Percentiles rank a stretch among this genome's conserved stretches.
Conservation (phyloP, 37 sponge, comb jelly and placozoan species). For the Beroe forskalii region DNA sequence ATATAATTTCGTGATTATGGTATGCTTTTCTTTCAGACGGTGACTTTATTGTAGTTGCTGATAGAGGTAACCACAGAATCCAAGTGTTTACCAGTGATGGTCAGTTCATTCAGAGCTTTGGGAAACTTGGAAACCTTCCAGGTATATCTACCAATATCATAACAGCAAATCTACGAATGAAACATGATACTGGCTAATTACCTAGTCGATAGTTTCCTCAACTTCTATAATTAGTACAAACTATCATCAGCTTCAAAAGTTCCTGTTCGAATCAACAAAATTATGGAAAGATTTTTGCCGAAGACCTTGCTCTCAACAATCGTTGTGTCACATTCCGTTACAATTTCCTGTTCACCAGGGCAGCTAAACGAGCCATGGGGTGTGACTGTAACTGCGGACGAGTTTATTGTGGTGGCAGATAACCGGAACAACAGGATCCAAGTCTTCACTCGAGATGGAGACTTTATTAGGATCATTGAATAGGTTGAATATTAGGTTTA, state of each 20-base stretch:
- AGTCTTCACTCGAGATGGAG: conserved; percentile 49
- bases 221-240: too few species aligned
- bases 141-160: too few species aligned
- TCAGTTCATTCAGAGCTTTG: conserved; percentile 8
- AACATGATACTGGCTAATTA: too few species aligned
- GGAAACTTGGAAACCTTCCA: background rate
- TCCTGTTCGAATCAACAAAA: too few species aligned
- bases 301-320: too few species aligned
- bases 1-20: too few species aligned
- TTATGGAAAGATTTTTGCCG: too few species aligned
- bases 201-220: too few species aligned
- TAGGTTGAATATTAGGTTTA: too few species aligned
- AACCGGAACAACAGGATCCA: conserved; percentile 47
- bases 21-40: conserved; percentile 52
- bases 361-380: conserved; percentile 51
- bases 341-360: too few species aligned
- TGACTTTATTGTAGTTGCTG: conserved; percentile 18
- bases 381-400: conserved; percentile 31
- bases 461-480: conserved; percentile 21
- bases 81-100: conserved; percentile 47
- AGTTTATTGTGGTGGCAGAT: conserved; percentile 36
- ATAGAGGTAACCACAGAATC: conserved; percentile 53
- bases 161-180: background rate
- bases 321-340: too few species aligned
- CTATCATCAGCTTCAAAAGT: too few species aligned